Base-by-base conservation (phyloP, 2,888 invertebrate genomes). In the Calameuta filiformis region DNA sequence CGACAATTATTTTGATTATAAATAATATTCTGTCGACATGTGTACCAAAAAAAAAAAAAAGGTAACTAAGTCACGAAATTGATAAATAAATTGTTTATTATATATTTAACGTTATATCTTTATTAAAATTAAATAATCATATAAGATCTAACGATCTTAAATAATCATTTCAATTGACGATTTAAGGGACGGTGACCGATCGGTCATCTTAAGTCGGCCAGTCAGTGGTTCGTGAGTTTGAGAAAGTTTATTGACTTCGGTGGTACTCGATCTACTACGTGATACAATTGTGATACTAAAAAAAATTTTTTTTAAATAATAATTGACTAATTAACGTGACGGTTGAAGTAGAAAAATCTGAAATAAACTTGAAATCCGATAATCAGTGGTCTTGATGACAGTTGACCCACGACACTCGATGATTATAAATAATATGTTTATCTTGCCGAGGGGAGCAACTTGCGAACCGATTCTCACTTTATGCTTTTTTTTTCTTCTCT, bases 391-490 rank as follows among this genome's bases (percentile, higher is more conserved):
- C 35, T 23, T 56, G 74, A 35, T 23, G 33, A 74, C 35, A 71
- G 71, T 35, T 74, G 74, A 37, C 35, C 74, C 74, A 4, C 23
- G 34, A 12, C 74, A 15, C 74, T 35, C 75, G 80, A 76, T 79
- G 81, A 87, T 86, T 85, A 86, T 86, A 86, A 86, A 86, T 86
- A 86, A 85, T 84, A 83, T 85, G 86, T 85, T 87, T 87, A 87
- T 87, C 87, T 79, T 71, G 71, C 34, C 68, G 75, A 76, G 73
- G 75, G 69, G 77, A 69, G 80, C 68, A 69, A 74, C 79, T 77
- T 73, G 69, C 81, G 75, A 78, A 78, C 77, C 74, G 73, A 69
- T 56, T 83, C 78, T 77, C 73, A 35, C 71, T 77, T 74, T 35
- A 31, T 75, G 75, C 73, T 78, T 69, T 69, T 12, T 76, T 79